Evolutionary conservation across 2,888 invertebrate genomes (phyloP), one percentile per base, ranked within the genome.

Genomic region (Polymixis lichenea): DNA sequence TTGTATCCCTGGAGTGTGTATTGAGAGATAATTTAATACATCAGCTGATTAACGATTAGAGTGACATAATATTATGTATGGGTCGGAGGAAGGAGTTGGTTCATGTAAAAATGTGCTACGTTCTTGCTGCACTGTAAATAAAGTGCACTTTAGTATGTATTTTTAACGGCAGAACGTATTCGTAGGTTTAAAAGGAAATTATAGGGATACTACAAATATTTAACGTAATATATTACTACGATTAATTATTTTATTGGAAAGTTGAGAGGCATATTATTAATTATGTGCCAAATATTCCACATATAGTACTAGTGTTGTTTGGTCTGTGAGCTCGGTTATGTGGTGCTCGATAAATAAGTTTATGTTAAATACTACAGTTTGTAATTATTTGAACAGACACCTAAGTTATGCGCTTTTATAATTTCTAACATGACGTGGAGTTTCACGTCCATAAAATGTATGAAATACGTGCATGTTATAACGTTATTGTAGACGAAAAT

Each of bases 11-110:
- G 89, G 90, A 87, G 87, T 90, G 90, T 89, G 81, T 82, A 89
- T 85, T 93, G 95, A 95, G 96, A 95, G 94, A 95, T 92, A 92
- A 93, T 96, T 96, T 96, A 96, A 96, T 96, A 96, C 96, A 96
- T 96, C 95, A 93, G 92, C 91, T 92, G 88, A 90, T 91, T 92
- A 72, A 77, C 69, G 76, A 77, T 64, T 75, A 82, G 81, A 79
- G 78, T 78, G 84, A 87, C 81, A 69, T 80, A 77, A 83, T 79
- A 77, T 80, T 75, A 65, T 84, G 72, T 85, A 83, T 76, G 89
- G 85, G 76, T 74, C 69, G 84, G 43, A 78, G 77, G 65, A 71
- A 55, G 77, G 64, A 84, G 78, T 64, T 67, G 86, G 87, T 78
- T 74, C 70, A 77, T 86, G 86, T 87, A 82, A 80, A 82, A 85